Conservation (phyloP, 53 echinoderm and acorn worm species). For the Echinarachnius parma region DNA sequence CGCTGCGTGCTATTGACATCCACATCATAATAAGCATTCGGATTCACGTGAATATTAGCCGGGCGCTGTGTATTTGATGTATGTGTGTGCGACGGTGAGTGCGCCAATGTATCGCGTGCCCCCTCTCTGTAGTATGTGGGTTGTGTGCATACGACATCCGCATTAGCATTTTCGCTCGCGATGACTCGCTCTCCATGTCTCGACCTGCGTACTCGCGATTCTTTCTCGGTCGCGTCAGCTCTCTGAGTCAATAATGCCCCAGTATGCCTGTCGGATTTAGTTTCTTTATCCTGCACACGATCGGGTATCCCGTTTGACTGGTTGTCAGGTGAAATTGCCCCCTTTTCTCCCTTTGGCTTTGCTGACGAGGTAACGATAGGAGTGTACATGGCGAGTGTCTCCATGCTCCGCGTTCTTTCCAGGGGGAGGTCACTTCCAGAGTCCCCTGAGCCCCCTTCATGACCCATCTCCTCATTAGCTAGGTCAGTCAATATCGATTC, state of each 20-base stretch:
- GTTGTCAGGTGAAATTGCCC: conserved; percentile 21
- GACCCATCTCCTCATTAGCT: no score
- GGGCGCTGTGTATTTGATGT: no score
- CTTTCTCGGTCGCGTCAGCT: conserved; percentile 38
- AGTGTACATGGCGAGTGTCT: conserved; percentile 18
- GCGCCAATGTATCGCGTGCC: conserved; percentile 10
- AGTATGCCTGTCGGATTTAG: conserved; percentile 16
- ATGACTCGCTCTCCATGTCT: conserved; percentile 43
- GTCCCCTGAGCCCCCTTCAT: background rate
- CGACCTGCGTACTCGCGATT: conserved; percentile 40
- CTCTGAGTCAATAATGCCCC: conserved; percentile 37
- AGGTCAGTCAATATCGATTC: conserved; percentile 40
- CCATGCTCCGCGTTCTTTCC: conserved; percentile 30
- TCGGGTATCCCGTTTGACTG: conserved; percentile 21
- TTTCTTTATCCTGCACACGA: conserved; percentile 42
- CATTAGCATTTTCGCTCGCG: conserved; percentile 39
- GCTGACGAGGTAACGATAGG: conserved; percentile 19
- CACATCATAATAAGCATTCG: conserved; percentile 45
- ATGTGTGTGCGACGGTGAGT: conserved; percentile 28
- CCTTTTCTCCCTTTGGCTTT: conserved; percentile 8
- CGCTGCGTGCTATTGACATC: conserved; percentile 41
- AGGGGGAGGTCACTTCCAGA: conserved; percentile 8
- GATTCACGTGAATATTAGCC: conserved; percentile 49
- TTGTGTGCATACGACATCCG: no score
- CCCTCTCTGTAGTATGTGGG: no score